phyloP scores from a whole-genome alignment of 1,140 invertebrate species.

The Vollenhovia emeryi region DNA sequence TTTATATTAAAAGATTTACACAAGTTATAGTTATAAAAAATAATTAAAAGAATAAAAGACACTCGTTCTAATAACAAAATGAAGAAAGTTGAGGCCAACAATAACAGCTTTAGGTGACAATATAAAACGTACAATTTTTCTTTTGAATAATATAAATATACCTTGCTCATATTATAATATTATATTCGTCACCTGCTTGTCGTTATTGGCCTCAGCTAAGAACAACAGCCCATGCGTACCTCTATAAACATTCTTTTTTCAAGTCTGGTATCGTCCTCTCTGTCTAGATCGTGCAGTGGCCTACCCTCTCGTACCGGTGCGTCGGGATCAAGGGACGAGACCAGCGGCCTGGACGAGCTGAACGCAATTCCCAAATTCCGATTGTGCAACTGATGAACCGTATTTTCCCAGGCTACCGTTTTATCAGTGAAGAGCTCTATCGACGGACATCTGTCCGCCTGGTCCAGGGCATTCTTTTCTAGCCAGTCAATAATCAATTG shows the following conservation, averaged over 20 bases:
- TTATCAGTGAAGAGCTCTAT: constrained; percentile 91
- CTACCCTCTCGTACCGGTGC: constrained; percentile 93
- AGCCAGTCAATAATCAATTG: constrained; percentile 97
- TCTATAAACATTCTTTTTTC: constrained; percentile 86
- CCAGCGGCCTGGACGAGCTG: constrained; percentile 86
- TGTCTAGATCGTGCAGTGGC: constrained; percentile 94
- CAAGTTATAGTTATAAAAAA: neutral
- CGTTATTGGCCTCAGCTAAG: too few relatives aligned
- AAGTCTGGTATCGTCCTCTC: constrained; percentile 94
- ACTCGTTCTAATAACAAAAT: too few relatives aligned
- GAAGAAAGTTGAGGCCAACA: too few relatives aligned
- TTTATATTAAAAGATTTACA: neutral
- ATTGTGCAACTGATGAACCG: constrained; percentile 92
- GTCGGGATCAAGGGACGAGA: constrained; percentile 96
- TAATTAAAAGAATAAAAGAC: too few relatives aligned
- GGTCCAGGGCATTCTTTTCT: constrained; percentile 92
- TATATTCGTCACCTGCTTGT: too few relatives aligned
- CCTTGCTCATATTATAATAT: too few relatives aligned
- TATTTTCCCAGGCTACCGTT: constrained; percentile 96
- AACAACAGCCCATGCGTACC: constrained; percentile 65
- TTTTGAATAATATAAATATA: too few relatives aligned
- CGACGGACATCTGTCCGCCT: constrained; percentile 87
- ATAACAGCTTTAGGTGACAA: too few relatives aligned
- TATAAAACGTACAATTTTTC: too few relatives aligned
- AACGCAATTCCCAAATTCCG: constrained; percentile 86